Evolutionary conservation across 2,888 invertebrate species (phyloP).

Genomic region (Pycnomerus fuliginosus): DNA sequence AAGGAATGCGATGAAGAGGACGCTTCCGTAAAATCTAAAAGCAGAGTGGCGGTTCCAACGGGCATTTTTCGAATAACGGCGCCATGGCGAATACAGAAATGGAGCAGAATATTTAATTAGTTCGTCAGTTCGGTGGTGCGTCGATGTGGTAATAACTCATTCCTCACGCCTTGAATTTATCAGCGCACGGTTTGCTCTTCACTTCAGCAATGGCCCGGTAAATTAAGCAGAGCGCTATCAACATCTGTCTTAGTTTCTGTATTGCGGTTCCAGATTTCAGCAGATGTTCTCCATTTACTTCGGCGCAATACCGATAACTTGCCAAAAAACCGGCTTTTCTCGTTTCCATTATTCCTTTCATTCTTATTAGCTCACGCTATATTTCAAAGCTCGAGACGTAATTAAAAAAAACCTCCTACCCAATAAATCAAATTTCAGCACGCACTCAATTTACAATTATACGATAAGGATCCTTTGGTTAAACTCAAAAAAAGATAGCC

Average conservation of each 20-base stretch:
- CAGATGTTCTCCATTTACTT: constrained; percentile 35
- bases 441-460: background rate
- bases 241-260: constrained; percentile 34
- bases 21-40: too few relatives aligned
- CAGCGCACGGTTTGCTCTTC: constrained; percentile 29
- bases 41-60: too few relatives aligned
- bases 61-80: too few relatives aligned
- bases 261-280: constrained; percentile 34
- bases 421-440: background rate
- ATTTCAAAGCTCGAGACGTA: constrained; percentile 13
- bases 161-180: constrained; percentile 27
- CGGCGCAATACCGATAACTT: constrained; percentile 29
- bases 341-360: constrained; percentile 18
- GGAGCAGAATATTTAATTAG: constrained; percentile 24
- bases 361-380: constrained; percentile 10
- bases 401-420: constrained; percentile 9
- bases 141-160: constrained; percentile 27
- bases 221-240: constrained; percentile 34
- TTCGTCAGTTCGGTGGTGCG: constrained; percentile 21
- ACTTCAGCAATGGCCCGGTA: constrained; percentile 31
- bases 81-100: constrained; percentile 13
- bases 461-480: too few relatives aligned
- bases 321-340: constrained; percentile 16
- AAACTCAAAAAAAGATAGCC: too few relatives aligned
- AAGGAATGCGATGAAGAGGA: too few relatives aligned